Evolutionary conservation across 2,888 invertebrate species (phyloP), one percentile per base, ranked within the genome.

Genomic region (Latrodectus elegans): DNA sequence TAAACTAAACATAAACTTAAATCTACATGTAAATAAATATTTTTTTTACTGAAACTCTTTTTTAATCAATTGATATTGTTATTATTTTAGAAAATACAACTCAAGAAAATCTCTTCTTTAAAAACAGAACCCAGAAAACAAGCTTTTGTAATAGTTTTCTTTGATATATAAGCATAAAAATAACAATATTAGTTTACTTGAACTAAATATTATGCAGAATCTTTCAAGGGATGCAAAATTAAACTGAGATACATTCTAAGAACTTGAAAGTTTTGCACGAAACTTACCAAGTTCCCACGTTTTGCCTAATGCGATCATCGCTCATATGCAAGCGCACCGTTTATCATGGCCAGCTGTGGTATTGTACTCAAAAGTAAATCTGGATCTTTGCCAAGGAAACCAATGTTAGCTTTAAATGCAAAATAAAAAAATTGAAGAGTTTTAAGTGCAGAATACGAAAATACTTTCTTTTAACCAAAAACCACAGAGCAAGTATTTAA

Each of bases 291-390:
- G 26, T 53, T 53, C n/a, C 55, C 12, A 17, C 51, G 26, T 80
- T 60, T 73, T 14, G 64, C 51, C 22, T 80, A 80, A 80, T 80
- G 72, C 38, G 53, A 55, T 72, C 75, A 76, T 72, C 76, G 53
- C 17, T 86, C 74, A 81, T 53, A 38, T 6, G 38, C 38, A 6
- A 4, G 38, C 38, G 0, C 38, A 75, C 64, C 22, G 55, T 80
- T 86, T 86, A 86, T 86, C 80, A 75, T 76, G 81, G 71, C 70
- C 86, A 81, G 80, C 86, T 81, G 76, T 38, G 71, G 70, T 38
- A 64, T 74, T 83, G 75, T 70, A 60, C 60, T 83, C 70, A 76
- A 60, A 83, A 75, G 51, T n/a, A 74, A 83, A 83, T 51, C 71
- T 83, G 82, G 82, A 75, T 22, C 22, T 2, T 26, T 22, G 68